A percentile compares a stretch with the other conserved stretches of the same genome.
Conservation (phyloP, 2,888 invertebrate species). For the Eupithecia tripunctaria region DNA sequence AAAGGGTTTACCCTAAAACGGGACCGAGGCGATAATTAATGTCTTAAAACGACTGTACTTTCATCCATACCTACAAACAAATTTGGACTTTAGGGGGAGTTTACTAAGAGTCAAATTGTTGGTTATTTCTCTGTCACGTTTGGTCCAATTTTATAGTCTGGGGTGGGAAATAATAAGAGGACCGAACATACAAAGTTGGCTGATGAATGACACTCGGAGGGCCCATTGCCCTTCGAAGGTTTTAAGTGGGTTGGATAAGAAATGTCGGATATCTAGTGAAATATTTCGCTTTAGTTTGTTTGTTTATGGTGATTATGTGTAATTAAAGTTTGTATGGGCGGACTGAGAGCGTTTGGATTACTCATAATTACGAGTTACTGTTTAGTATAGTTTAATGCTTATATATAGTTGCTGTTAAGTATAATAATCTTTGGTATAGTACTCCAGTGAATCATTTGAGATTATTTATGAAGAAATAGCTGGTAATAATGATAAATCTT, state of each 20-base stretch:
- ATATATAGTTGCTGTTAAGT: too few relatives aligned
- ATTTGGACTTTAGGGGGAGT: constrained; percentile 45
- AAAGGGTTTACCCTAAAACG: constrained; percentile 82
- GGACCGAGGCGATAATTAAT: constrained; percentile 80
- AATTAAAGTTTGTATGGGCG: constrained; percentile 68
- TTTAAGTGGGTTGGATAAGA: constrained; percentile 83
- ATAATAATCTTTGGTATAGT: background rate
- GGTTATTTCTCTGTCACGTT: constrained; percentile 56
- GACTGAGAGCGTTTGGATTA: constrained; percentile 52
- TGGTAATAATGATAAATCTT: background rate
- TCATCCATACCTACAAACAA: constrained; percentile 44
- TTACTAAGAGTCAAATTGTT: constrained; percentile 49
- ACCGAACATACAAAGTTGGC: constrained; percentile 80
- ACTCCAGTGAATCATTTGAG: constrained; percentile 3
- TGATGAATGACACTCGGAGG: constrained; percentile 84
- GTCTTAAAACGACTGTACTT: constrained; percentile 76
- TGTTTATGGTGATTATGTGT: constrained; percentile 57
- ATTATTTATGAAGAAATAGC: background rate
- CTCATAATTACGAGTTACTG: constrained; percentile 36
- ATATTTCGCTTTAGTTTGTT: constrained; percentile 67
- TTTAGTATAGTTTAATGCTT: constrained; percentile 30
- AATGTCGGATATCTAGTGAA: constrained; percentile 81
- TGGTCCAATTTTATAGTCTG: constrained; percentile 81
- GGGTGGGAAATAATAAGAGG: constrained; percentile 82
- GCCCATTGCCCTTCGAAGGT: constrained; percentile 84